Conservation (phyloP, 2,888 invertebrate genomes). For the Hyposoter dolosus region DNA sequence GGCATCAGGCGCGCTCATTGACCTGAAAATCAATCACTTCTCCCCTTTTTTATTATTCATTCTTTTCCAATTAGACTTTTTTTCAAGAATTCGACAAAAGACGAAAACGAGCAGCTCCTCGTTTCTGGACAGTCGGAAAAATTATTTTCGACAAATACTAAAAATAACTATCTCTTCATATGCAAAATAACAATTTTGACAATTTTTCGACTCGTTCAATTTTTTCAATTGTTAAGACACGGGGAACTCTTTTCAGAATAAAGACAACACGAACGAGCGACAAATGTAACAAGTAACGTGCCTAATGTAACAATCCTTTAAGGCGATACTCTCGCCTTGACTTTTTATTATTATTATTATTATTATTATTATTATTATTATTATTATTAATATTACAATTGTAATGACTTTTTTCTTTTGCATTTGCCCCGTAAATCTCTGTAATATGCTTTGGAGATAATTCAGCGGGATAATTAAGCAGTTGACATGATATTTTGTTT, state of each 20-base stretch:
- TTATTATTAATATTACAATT: slow-evolving; percentile 33
- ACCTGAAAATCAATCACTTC: slow-evolving; percentile 10
- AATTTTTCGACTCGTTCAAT: neutral
- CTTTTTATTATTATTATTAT: neutral
- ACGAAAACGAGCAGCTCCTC: neutral
- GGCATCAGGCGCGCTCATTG: slow-evolving; percentile 51
- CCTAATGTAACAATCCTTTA: slow-evolving; percentile 57
- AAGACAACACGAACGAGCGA: slow-evolving; percentile 30
- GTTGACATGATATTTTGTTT: slow-evolving; percentile 16
- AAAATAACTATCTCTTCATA: too few relatives aligned
- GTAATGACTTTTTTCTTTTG: slow-evolving; percentile 45
- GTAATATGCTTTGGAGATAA: slow-evolving; percentile 53
- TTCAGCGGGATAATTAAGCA: slow-evolving; percentile 21
- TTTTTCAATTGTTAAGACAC: slow-evolving; percentile 5
- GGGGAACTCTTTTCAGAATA: neutral
- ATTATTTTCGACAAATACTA: neutral
- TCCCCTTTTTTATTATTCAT: neutral
- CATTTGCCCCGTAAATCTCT: slow-evolving; percentile 36
- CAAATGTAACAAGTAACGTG: slow-evolving; percentile 58
- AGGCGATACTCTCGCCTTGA: slow-evolving; percentile 16
- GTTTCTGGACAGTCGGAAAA: neutral
- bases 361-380: slow-evolving; percentile 41
- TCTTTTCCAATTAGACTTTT: slow-evolving; percentile 48
- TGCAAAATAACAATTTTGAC: too few relatives aligned
- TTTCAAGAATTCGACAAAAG: neutral